A percentile compares a stretch with the other conserved stretches of the same genome.
Conservation (phyloP, 1,140 invertebrate species). For the Heterodera schachtii region DNA sequence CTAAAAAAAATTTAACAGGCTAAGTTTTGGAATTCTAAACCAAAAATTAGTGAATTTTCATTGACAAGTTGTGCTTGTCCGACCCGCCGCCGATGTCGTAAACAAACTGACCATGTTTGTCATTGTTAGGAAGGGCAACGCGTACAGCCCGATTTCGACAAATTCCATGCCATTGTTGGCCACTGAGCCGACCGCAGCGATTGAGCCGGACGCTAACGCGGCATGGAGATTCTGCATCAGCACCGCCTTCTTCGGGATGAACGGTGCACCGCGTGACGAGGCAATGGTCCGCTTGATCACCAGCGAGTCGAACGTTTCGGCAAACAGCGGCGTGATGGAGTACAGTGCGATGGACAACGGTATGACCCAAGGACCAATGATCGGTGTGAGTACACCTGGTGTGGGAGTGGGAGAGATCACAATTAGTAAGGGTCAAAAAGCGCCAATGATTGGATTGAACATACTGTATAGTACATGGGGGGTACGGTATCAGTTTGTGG, state of each 20-base stretch:
- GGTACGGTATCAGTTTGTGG: too few relatives aligned
- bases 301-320: slow-evolving; percentile 24
- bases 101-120: not conserved
- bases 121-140: not conserved
- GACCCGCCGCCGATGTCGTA: too few relatives aligned
- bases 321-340: slow-evolving; percentile 24
- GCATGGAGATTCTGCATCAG: not conserved
- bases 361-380: not conserved
- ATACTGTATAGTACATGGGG: too few relatives aligned
- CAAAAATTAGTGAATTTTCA: too few relatives aligned
- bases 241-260: not conserved
- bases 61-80: too few relatives aligned
- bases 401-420: too few relatives aligned
- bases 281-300: slow-evolving; percentile 18
- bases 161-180: slow-evolving; percentile 1
- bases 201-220: not conserved
- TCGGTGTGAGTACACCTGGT: not conserved
- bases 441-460: too few relatives aligned
- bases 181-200: slow-evolving; percentile 14
- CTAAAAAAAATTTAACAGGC: too few relatives aligned
- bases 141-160: not conserved
- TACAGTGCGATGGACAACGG: not conserved
- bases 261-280: not conserved
- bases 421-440: too few relatives aligned
- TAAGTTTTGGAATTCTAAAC: too few relatives aligned